Conservation (phyloP, 2,888 invertebrate species). For the Drosophila barbarae region DNA sequence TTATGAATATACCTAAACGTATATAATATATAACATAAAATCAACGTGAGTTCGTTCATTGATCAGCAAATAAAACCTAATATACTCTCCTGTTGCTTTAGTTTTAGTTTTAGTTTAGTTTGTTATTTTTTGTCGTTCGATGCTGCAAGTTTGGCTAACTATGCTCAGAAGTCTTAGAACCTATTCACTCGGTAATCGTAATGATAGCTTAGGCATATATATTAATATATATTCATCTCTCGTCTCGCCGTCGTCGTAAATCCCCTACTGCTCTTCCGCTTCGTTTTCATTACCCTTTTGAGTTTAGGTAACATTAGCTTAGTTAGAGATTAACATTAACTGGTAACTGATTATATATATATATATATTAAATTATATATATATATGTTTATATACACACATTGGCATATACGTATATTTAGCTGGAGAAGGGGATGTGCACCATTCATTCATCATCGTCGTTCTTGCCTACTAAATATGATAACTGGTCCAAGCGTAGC, state of each 20-base stretch:
- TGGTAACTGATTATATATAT: conserved; percentile 42
- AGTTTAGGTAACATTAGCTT: conserved; percentile 45
- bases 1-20: conserved; percentile 30
- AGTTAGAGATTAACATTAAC: conserved; percentile 58
- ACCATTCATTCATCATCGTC: conserved; percentile 61
- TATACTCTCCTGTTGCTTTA: conserved; percentile 10
- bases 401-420: conserved; percentile 27
- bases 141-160: conserved; percentile 49
- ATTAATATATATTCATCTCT: conserved; percentile 18
- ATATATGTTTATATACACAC: conserved; percentile 21
- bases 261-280: neutral
- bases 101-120: conserved; percentile 20
- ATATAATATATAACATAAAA: conserved; percentile 31
- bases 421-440: conserved; percentile 57
- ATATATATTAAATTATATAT: conserved; percentile 20
- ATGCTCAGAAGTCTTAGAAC: conserved; percentile 47
- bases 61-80: conserved; percentile 31
- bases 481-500: conserved; percentile 71
- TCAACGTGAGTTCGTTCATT: conserved; percentile 36
- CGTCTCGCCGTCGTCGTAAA: conserved; percentile 12
- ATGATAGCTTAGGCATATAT: conserved; percentile 57
- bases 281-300: conserved; percentile 22
- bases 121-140: conserved; percentile 37
- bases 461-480: conserved; percentile 69
- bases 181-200: conserved; percentile 54